Conservation (phyloP, 2,113 vertebrate genomes). For the Tachysurus fulvidraco region DNA sequence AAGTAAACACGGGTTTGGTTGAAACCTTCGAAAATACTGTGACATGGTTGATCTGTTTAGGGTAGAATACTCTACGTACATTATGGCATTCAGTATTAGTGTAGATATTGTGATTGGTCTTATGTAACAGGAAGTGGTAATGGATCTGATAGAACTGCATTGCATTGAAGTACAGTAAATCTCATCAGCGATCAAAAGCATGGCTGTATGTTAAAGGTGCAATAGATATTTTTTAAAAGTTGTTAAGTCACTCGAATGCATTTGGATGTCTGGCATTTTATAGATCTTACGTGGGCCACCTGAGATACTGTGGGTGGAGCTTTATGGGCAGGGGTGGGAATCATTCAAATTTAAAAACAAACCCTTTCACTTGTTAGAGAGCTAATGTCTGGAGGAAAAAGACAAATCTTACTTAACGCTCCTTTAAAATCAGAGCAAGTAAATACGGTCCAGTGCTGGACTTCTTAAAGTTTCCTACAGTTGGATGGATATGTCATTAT, state of each 20-base stretch:
- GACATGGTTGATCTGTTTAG: neutral
- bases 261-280: neutral
- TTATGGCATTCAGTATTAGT: neutral
- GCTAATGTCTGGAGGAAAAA: neutral
- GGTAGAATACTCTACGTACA: neutral
- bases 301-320: neutral
- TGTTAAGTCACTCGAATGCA: neutral
- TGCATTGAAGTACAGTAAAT: neutral
- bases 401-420: neutral
- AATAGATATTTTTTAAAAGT: neutral
- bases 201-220: neutral
- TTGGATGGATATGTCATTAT: conserved; percentile 28
- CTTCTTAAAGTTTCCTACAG: neutral
- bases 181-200: neutral
- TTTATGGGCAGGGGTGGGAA: neutral
- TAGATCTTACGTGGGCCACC: neutral
- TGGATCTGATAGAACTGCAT: neutral
- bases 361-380: neutral
- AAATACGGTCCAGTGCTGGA: neutral
- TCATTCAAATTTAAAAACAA: neutral
- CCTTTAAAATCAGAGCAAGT: neutral
- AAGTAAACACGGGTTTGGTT: neutral
- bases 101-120: neutral
- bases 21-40: neutral
- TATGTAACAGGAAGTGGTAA: neutral